phyloP scores from a whole-genome alignment of 2,113 vertebrate genomes.

The Tauraco erythrolophus region DNA sequence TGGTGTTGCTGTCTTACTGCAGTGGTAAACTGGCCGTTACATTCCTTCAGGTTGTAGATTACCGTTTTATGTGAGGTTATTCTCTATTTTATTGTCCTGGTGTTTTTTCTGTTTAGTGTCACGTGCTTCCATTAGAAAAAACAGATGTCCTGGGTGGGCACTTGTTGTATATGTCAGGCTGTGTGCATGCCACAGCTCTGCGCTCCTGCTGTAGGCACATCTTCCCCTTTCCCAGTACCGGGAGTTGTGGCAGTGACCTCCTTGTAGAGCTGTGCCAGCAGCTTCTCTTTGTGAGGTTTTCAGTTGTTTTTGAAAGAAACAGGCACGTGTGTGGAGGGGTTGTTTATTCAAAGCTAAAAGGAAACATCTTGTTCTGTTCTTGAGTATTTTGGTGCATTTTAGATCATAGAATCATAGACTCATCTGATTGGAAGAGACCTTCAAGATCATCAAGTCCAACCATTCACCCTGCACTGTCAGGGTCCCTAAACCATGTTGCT shows the following conservation, averaged over 20 bases:
- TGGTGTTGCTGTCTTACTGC: neutral
- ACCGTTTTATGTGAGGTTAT: neutral
- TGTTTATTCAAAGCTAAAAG: neutral
- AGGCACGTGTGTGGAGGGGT: neutral
- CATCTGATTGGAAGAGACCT: too few species aligned
- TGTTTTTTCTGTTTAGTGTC: conserved; percentile 1
- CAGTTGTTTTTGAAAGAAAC: neutral
- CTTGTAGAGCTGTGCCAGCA: neutral
- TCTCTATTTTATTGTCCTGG: neutral
- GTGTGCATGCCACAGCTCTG: neutral
- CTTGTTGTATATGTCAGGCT: neutral
- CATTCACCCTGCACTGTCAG: too few species aligned
- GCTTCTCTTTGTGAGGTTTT: neutral
- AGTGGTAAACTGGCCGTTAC: neutral
- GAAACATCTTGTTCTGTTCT: neutral
- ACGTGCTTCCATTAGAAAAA: neutral
- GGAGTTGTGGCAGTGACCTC: neutral
- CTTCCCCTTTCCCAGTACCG: neutral
- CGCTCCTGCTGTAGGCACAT: neutral
- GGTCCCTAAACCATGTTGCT: too few species aligned
- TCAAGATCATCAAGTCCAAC: too few species aligned
- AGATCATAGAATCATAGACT: too few species aligned
- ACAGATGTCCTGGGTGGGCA: neutral
- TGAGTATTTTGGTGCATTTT: neutral
- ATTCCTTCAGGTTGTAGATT: conserved; percentile 2